Evolutionary conservation across 2,888 invertebrate species (phyloP), one percentile per base, ranked within the genome.

Genomic region (Apotomis turbidana): DNA sequence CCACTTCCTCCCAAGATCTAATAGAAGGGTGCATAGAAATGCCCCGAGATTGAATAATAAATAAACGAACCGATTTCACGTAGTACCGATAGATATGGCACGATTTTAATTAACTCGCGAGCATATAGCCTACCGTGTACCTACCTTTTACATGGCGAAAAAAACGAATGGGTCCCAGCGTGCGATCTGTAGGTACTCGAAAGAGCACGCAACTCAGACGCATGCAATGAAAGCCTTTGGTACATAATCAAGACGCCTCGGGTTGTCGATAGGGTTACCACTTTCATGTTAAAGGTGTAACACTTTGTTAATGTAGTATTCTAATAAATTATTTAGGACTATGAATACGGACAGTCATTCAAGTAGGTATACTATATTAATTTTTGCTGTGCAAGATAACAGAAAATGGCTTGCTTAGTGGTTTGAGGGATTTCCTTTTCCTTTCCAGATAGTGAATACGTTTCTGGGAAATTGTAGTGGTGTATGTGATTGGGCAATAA

Each of bases 121-220:
- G 68, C 63, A 72, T 57, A 68, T 72, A 72, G 51, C 61, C 71
- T 68, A 66, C 60, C 63, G 62, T 62, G 51, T 3, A 6, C 41
- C 4, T 61, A 68, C 69, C 68, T 64, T 71, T 58, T 76, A 66
- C 64, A 60, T 66, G 57, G 62, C n/a, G 75, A 74, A 68, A 84
- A 80, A 77, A 80, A 81, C 79, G 78, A 81, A 81, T 78, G 81
- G 82, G 77, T 78, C 86, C 74, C 87, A 85, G 88, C 90, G 81
- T 87, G 88, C 84, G 86, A 85, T 85, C 58, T 62, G 55, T 67
- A 71, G 67, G 61, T 80, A 83, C 76, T 74, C 80, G 80, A 78
- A 83, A 83, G 84, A 83, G 82, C 90, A 91, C 88, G 90, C 90
- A 90, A 89, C 83, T 78, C 78, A 73, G 75, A 76, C 81, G 80